Evolutionary conservation across 2,797 vertebrate species (phyloP), one percentile per base, ranked within the genome.

Genomic region (Masticophis lateralis): DNA sequence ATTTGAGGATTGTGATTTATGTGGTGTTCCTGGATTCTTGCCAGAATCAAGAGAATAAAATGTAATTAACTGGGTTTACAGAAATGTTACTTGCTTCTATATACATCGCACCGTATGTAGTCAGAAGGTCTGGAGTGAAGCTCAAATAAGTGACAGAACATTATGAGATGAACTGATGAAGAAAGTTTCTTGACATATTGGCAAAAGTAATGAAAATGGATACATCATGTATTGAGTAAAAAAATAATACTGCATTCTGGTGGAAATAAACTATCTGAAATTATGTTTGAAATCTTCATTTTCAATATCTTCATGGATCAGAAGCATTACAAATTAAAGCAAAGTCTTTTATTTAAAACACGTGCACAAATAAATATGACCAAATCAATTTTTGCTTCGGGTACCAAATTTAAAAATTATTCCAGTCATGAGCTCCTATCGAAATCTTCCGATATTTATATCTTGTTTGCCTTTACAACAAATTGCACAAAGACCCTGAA

Each of bases 211-310:
- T 25, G 7, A 28, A 63, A 56, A 69, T 61, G 25, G 20, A 60
- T 61, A n/a, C 22, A 83, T 20, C 37, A 27, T 56, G 37, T 83
- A 37, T 2, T 25, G 18, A 14, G 87, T 86, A 18, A 69, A 69
- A 61, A 61, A 61, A 51, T 43, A n/a, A 28, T 91, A 63, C 87
- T 56, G 61, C 74, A 60, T 91, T 27, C 27, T 57, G 47, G 60
- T 18, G 27, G 27, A 89, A 91, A 93, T 93, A 93, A 93, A 93
- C 22, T 57, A 5, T 79, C 57, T 57, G 25, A 61, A 88, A 91
- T 57, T 57, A n/a, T 12, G 53, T 69, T n/a, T 37, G 37, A 56
- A 74, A n/a, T 37, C 51, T 90, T 56, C 22, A 56, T 32, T 90
- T 32, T 53, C 5, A 55, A 4, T 55, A 27, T 90, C n/a, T 53